phyloP scores from a whole-genome alignment of 2,797 vertebrate genomes.

The Halcyon smyrnensis region DNA sequence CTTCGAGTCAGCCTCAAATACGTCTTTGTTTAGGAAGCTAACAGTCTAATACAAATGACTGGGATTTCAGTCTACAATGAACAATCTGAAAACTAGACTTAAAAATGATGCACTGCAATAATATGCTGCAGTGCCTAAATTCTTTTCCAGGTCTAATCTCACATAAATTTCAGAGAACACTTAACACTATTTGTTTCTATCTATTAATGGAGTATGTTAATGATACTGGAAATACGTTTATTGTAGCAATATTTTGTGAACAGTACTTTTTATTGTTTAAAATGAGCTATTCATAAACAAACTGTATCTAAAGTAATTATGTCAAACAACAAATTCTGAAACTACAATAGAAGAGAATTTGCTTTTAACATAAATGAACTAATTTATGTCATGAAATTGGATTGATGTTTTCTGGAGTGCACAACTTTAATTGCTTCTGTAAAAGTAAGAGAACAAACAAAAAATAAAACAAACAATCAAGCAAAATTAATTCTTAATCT shows the following conservation, averaged over 20 bases:
- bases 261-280: background rate
- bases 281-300: conserved; percentile 18
- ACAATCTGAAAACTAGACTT: background rate
- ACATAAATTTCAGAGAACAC: background rate
- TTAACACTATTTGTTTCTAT: background rate
- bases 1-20: background rate
- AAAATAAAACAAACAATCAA: background rate
- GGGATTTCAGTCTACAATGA: background rate
- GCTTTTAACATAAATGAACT: conserved; percentile 1
- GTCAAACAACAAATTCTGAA: background rate
- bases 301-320: background rate
- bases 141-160: background rate
- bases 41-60: background rate
- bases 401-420: background rate
- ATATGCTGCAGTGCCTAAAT: background rate
- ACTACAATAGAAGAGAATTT: background rate
- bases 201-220: background rate
- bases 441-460: background rate
- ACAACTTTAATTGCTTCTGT: background rate
- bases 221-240: background rate
- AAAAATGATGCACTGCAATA: background rate
- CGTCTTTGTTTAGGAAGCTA: background rate
- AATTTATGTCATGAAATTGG: background rate
- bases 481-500: background rate
- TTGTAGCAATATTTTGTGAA: background rate